Evolutionary conservation across 1,140 invertebrate genomes (phyloP).

Genomic region (Temnothorax curvispinosus): DNA sequence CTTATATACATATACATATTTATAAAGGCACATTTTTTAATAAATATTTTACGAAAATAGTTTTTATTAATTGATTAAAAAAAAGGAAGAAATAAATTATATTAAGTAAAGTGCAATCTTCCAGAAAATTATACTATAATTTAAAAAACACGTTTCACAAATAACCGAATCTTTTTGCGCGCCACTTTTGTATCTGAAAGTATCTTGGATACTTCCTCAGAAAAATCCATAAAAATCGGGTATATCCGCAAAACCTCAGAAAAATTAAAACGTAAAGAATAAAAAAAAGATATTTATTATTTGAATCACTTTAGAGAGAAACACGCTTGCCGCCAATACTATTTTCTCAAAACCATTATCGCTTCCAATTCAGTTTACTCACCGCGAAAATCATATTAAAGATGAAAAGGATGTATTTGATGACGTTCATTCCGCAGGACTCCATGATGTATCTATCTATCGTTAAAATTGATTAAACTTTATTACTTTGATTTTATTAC

Average conservation of each 20-base stretch:
- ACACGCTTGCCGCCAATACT: background rate
- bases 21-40: background rate
- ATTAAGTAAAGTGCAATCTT: background rate
- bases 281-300: background rate
- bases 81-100: background rate
- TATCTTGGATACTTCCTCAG: background rate
- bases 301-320: background rate
- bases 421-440: slow-evolving; percentile 90
- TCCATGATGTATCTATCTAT: slow-evolving; percentile 82
- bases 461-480: background rate
- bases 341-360: background rate
- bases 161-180: background rate
- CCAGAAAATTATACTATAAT: background rate
- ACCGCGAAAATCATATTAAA: slow-evolving; percentile 95
- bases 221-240: slow-evolving; percentile 23
- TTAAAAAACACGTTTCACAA: background rate
- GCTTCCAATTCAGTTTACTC: slow-evolving; percentile 81
- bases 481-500: background rate
- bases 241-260: background rate
- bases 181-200: background rate
- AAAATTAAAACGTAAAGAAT: slow-evolving; percentile 6
- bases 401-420: slow-evolving; percentile 93
- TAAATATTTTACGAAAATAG: background rate
- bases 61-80: background rate
- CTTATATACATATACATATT: background rate